Percentiles rank a stretch among this genome's conserved stretches.
These are phyloP conservation scores for Capra hircus DNA, from an alignment of 2,113 vertebrate species.

Conservation along the genomic window DNA sequence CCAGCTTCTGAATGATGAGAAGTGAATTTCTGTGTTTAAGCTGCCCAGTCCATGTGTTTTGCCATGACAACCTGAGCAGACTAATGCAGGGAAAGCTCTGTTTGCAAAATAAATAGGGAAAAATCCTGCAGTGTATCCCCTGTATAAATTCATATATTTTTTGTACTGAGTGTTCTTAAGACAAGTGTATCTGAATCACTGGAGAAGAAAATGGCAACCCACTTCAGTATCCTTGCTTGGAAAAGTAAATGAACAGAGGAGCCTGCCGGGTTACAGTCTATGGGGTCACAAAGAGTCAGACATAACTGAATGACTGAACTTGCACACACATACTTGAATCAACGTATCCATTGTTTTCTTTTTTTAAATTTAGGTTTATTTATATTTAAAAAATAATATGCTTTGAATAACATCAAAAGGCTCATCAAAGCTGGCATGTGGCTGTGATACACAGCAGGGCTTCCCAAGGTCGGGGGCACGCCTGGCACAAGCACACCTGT, in stretches of 20 bases:
- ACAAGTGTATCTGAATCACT: background rate
- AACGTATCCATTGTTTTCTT: background rate
- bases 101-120: background rate
- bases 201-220: background rate
- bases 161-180: background rate
- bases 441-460: background rate
- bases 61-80: too few relatives aligned
- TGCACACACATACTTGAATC: background rate
- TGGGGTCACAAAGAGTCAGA: background rate
- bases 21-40: background rate
- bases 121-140: background rate
- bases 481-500: background rate
- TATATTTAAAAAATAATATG: background rate
- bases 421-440: background rate
- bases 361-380: background rate
- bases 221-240: background rate
- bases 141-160: background rate
- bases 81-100: background rate
- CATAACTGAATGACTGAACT: background rate
- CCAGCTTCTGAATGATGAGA: background rate
- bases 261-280: background rate
- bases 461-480: background rate
- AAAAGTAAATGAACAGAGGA: background rate
- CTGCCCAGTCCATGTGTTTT: background rate
- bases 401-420: background rate